These are phyloP conservation scores for Acanthococcus lagerstroemiae DNA, from an alignment of 2,888 invertebrate genomes.

Conservation along the genomic window DNA sequence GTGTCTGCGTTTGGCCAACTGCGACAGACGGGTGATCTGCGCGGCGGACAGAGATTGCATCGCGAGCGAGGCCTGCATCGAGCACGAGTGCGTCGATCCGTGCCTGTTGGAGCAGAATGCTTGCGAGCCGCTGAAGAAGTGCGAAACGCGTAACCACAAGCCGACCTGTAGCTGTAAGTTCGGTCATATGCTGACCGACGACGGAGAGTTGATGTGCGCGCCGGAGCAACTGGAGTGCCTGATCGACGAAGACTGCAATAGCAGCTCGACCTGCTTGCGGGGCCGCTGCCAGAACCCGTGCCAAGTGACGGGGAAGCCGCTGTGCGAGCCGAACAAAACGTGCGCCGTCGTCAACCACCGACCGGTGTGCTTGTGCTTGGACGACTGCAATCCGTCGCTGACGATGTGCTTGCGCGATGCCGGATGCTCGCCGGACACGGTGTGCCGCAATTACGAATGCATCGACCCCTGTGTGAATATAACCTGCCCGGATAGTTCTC, in stretches of 20 bases:
- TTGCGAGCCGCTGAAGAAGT: slow-evolving; percentile 55
- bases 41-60: slow-evolving; percentile 30
- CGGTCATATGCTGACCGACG: slow-evolving; percentile 77
- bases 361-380: slow-evolving; percentile 74
- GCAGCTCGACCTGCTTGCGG: slow-evolving; percentile 69
- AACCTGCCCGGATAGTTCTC: slow-evolving; percentile 72
- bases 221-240: slow-evolving; percentile 71
- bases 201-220: slow-evolving; percentile 76
- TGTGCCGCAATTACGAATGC: slow-evolving; percentile 80
- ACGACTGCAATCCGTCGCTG: slow-evolving; percentile 73
- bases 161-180: slow-evolving; percentile 81
- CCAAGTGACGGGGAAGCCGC: slow-evolving; percentile 48
- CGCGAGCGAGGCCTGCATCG: slow-evolving; percentile 30
- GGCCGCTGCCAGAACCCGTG: slow-evolving; percentile 82
- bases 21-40: slow-evolving; percentile 19
- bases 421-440: slow-evolving; percentile 73
- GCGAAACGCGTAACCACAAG: slow-evolving; percentile 74
- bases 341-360: slow-evolving; percentile 82
- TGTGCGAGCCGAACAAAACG: slow-evolving; percentile 71
- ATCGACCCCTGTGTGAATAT: slow-evolving; percentile 79
- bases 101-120: slow-evolving; percentile 6
- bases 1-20: slow-evolving; percentile 48
- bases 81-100: slow-evolving; percentile 33
- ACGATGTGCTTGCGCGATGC: slow-evolving; percentile 82
- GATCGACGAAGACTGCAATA: slow-evolving; percentile 71